Evolutionary conservation across 2,113 vertebrate species (phyloP).

Genomic region (Bufo gargarizans): DNA sequence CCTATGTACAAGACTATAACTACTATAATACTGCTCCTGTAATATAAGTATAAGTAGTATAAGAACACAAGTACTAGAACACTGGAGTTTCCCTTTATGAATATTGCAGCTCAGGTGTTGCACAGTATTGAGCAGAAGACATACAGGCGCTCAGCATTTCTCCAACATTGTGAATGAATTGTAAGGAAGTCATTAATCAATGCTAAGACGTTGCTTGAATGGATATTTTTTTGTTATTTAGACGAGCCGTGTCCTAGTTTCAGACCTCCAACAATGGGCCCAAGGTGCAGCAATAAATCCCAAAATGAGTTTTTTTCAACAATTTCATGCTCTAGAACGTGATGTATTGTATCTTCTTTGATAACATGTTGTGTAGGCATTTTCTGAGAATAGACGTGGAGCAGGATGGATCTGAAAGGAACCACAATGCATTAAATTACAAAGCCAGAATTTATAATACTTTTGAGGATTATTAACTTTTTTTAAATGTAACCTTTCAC

Average conservation of each 20-base stretch:
- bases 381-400: background rate
- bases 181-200: constrained; percentile 52
- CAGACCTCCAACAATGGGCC: constrained; percentile 23
- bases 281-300: constrained; percentile 43
- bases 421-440: constrained; percentile 45
- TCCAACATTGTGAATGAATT: background rate
- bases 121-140: background rate
- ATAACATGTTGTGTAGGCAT: constrained; percentile 37
- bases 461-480: background rate
- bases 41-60: too few species aligned
- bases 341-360: constrained; percentile 44
- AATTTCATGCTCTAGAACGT: constrained; percentile 53
- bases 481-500: background rate
- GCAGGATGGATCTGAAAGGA: constrained; percentile 8
- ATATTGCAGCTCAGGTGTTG: background rate
- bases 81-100: background rate
- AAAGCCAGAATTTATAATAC: background rate
- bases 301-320: constrained; percentile 48
- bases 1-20: background rate
- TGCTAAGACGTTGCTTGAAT: constrained; percentile 6
- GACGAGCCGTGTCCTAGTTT: constrained; percentile 20
- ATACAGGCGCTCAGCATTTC: constrained; percentile 8
- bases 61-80: background rate
- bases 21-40: background rate
- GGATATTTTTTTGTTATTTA: constrained; percentile 24